Evolutionary conservation across 1,140 invertebrate species (phyloP), one percentile per base, ranked within the genome.

Genomic region (Hyphantria cunea): DNA sequence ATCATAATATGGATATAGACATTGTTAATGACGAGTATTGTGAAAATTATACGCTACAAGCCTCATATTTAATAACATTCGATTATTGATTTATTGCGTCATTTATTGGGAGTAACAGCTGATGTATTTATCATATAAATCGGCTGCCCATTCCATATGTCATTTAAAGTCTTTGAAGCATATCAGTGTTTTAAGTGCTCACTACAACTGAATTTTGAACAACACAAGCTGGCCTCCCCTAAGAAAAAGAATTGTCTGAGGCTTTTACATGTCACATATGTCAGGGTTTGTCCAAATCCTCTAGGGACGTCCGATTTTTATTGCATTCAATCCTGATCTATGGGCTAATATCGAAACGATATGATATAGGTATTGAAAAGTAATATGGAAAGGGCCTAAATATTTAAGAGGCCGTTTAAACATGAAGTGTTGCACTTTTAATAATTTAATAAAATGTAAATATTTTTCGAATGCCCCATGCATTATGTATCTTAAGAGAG

Each of bases 251-350:
- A 80, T 74, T 70, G 80, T 70, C 68, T 76, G 74, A 84, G 81
- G 84, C 76, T 88, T 85, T 78, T 71, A 74, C 63, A 56, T 82
- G 84, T 82, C 85, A 84, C 85, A 88, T 90, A 82, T 75, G 82
- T 88, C 84, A 88, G 81, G 78, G 80, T 87, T 88, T 86, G 76
- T 66, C 76, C 76, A 85, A 90, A 88, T 86, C 84, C 82, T 72
- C 70, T 68, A 70, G 83, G 85, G 85, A 81, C 75, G 74, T 79
- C 72, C 79, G 79, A 84, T 85, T 88, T 84, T 90, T 88, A 90
- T 90, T 88, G 79, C 82, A 50, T 73, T 78, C 76, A 70, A 68
- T 72, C 74, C 77, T 88, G 84, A 88, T 84, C 63, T 82, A 87
- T 76, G 72, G 76, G 52, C 68, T 81, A 86, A 85, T 88, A 87